Evolutionary conservation across 2,888 invertebrate genomes (phyloP).

Genomic region (Beris morrisii): DNA sequence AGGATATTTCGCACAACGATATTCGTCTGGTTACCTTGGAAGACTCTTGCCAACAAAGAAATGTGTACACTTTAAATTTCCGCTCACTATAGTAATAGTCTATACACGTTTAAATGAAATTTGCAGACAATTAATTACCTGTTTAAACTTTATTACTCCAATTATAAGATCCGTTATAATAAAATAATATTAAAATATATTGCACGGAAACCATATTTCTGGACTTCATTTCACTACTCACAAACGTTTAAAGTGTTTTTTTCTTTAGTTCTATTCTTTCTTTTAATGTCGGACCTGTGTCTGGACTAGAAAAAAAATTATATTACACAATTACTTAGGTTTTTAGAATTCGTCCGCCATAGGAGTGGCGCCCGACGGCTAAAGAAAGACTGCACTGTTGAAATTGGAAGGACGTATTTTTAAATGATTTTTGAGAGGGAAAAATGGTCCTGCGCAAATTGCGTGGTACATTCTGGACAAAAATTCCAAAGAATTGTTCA

Average conservation of each 20-base stretch:
- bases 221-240: conserved; percentile 24
- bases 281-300: neutral
- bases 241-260: conserved; percentile 4
- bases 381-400: conserved; percentile 44
- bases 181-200: conserved; percentile 57
- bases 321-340: conserved; percentile 29
- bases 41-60: no score
- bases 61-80: no score
- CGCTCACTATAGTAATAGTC: no score
- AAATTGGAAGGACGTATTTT: neutral
- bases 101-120: no score
- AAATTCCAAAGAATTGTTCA: neutral
- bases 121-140: conserved; percentile 13
- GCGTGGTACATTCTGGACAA: no score
- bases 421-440: conserved; percentile 25
- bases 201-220: conserved; percentile 53
- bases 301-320: neutral
- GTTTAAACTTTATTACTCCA: conserved; percentile 48
- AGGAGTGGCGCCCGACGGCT: conserved; percentile 49
- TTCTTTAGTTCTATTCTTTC: neutral
- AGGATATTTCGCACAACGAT: no score
- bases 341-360: conserved; percentile 44
- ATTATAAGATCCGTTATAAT: conserved; percentile 57
- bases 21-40: no score
- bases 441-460: conserved; percentile 15